Conservation (phyloP, 2,888 invertebrate species). For the Acrobasis consociella region DNA sequence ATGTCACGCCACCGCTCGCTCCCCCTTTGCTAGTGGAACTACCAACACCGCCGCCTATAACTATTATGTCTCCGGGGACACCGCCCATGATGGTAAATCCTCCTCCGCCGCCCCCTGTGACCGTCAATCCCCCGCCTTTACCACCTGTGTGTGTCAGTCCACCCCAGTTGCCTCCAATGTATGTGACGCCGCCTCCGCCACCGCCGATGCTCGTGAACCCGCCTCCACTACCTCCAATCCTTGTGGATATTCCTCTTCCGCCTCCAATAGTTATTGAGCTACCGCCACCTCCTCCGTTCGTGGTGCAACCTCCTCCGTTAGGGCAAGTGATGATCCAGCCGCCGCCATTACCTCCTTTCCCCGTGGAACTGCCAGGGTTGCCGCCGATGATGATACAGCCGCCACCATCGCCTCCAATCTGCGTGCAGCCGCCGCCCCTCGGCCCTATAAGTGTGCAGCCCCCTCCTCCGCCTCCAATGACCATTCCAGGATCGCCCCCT, state of each 20-base stretch:
- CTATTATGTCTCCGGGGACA: constrained; percentile 50
- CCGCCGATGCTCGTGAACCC: constrained; percentile 62
- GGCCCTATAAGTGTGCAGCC: constrained; percentile 65
- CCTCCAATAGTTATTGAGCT: constrained; percentile 65
- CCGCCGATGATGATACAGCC: constrained; percentile 70
- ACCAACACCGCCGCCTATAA: constrained; percentile 59
- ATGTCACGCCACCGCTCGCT: constrained; percentile 51
- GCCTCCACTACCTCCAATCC: constrained; percentile 54
- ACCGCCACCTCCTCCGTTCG: constrained; percentile 64
- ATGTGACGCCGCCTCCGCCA: constrained; percentile 55
- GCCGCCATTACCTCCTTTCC: constrained; percentile 65
- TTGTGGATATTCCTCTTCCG: constrained; percentile 55
- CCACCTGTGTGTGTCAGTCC: constrained; percentile 63
- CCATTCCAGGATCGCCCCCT: constrained; percentile 61
- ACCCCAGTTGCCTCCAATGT: constrained; percentile 61
- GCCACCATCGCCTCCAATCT: constrained; percentile 61
- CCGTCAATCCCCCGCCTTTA: constrained; percentile 52
- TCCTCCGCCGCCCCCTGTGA: constrained; percentile 57
- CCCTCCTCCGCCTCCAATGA: constrained; percentile 61
- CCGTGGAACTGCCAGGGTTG: constrained; percentile 64
- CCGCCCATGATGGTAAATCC: constrained; percentile 54
- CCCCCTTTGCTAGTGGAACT: constrained; percentile 57
- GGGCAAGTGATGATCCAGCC: constrained; percentile 66
- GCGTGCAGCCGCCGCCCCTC: constrained; percentile 63
- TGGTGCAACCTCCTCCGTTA: constrained; percentile 67